These are phyloP conservation scores for Phylloscopus trochilus DNA, from an alignment of 2,113 vertebrate species.

Conservation along the genomic window DNA sequence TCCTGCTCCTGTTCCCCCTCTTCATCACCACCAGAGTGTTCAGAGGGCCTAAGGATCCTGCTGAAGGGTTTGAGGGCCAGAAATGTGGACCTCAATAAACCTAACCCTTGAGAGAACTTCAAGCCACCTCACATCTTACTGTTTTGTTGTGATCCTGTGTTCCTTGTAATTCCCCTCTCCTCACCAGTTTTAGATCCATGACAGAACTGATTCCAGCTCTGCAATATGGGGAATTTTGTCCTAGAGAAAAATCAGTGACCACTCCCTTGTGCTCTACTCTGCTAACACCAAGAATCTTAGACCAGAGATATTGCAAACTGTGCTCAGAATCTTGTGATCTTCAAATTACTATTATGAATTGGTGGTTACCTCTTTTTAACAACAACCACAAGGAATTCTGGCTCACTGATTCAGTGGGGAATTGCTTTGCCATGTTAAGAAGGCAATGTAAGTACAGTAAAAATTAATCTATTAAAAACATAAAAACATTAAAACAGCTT, in stretches of 20 bases:
- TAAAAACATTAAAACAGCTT: neutral
- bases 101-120: neutral
- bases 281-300: neutral
- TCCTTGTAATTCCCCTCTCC: neutral
- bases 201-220: neutral
- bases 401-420: neutral
- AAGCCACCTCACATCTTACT: neutral
- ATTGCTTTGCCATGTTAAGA: neutral
- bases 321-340: neutral
- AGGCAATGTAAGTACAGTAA: neutral
- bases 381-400: neutral
- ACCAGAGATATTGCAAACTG: neutral
- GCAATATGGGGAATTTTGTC: neutral
- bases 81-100: neutral
- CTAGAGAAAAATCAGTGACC: neutral
- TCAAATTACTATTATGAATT: neutral
- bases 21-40: neutral
- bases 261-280: neutral
- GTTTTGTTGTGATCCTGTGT: neutral
- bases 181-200: neutral
- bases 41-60: neutral
- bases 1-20: neutral
- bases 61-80: neutral
- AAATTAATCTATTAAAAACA: neutral
- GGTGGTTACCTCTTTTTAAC: neutral